Evolutionary conservation across 2,797 vertebrate species (phyloP), one percentile per base, ranked within the genome.

Genomic region (Alca torda): DNA sequence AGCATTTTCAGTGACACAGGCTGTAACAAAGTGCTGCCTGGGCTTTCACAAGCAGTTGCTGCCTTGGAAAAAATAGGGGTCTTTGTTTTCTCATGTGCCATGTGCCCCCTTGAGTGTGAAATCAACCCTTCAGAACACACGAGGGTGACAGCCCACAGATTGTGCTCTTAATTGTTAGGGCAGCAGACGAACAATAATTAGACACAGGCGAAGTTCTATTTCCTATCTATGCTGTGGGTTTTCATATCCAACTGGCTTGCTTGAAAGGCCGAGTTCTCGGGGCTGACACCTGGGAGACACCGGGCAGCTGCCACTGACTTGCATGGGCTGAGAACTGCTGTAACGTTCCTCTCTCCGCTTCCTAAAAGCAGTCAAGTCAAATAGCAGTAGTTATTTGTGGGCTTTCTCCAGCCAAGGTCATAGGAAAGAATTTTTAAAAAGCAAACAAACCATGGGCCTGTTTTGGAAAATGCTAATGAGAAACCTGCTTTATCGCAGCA

Each of bases 161-260:
- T 6, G 3, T 83, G 65, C 60, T 84, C 70, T 94, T 92, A 89
- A 96, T 95, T 96, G 90, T 86, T 87, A 81, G 92, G 96, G 90
- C 91, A 96, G 73, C 72, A 95, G 93, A 89, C 57, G 89, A 96
- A 79, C 81, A 94, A 93, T 87, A 95, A 93, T 80, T 94, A 96
- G 90, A 96, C 72, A 87, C 56, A 43, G 41, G 67, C 16, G 30
- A 88, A 90, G 60, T 95, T 95, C 79, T 84, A 75, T 80, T 96
- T 95, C 89, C 91, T 93, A 65, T 82, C 87, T 87, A 16, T 54
- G 16, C 13, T 23, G 45, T 81, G 77, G 8, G 51, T 95, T 96
- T 92, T 91, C 28, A 46, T 83, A 92, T 88, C 87, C 91, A 65
- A 77, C 67, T 80, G 83, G 53, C 73, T 96, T 76, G 83, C 80